These are phyloP conservation scores for Labia minor DNA, from an alignment of 2,888 invertebrate species.

Conservation along the genomic window DNA sequence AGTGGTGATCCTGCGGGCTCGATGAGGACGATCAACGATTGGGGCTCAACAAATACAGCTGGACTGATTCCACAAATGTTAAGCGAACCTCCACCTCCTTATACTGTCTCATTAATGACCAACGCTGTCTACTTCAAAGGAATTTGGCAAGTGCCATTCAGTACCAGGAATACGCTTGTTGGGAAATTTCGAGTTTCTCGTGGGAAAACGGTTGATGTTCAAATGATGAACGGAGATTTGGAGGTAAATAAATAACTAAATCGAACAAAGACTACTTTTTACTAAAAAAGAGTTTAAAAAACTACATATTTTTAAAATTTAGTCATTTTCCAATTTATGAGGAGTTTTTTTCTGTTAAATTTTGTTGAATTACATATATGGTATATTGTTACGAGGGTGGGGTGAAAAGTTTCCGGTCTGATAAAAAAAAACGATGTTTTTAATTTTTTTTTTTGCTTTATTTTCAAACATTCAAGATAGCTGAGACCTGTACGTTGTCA, in stretches of 20 bases:
- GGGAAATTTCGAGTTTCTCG: conserved; percentile 31
- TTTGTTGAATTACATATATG: no score
- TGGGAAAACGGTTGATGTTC: conserved; percentile 28
- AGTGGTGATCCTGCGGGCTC: conserved; percentile 25
- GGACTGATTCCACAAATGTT: conserved; percentile 36
- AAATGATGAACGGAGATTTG: conserved; percentile 33
- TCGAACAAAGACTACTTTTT: no score
- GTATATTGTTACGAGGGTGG: no score
- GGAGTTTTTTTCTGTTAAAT: no score
- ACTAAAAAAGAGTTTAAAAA: neutral
- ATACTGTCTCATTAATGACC: conserved; percentile 35
- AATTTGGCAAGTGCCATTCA: conserved; percentile 39
- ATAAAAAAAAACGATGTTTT: no score
- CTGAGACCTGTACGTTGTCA: no score
- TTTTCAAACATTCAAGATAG: no score
- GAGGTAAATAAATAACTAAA: conserved; percentile 25
- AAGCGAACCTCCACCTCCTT: conserved; percentile 31
- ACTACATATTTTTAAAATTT: no score
- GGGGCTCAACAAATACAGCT: conserved; percentile 33
- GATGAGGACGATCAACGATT: conserved; percentile 32
- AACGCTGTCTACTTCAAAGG: conserved; percentile 40
- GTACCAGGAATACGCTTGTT: conserved; percentile 32
- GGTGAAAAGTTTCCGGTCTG: no score
- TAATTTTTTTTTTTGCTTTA: no score
- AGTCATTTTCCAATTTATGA: no score